A percentile compares a stretch with the other conserved stretches of the same genome.
Conservation (phyloP, 2,888 invertebrate genomes). For the Acanthoscelides obtectus region DNA sequence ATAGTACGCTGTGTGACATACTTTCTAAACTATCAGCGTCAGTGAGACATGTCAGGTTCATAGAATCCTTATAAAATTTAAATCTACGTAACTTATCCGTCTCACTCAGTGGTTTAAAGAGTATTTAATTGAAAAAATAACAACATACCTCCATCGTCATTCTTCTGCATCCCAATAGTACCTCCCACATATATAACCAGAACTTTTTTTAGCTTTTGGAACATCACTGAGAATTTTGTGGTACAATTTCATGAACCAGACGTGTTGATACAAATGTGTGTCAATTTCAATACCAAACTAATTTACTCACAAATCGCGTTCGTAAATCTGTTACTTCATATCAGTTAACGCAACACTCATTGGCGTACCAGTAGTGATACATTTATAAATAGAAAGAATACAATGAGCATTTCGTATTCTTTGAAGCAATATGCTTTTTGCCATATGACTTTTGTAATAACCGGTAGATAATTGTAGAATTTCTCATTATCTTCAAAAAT, state of each 20-base stretch:
- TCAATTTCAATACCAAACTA: neutral
- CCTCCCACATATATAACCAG: slow-evolving; percentile 93
- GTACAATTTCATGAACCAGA: neutral
- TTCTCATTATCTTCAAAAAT: no score
- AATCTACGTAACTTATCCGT: no score
- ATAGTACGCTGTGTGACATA: no score
- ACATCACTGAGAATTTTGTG: neutral
- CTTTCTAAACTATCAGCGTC: no score
- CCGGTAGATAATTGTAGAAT: no score
- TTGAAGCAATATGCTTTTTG: no score
- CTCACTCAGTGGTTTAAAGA: no score
- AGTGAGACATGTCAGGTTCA: no score
- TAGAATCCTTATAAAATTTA: no score
- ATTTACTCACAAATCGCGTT: neutral
- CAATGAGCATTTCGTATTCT: no score
- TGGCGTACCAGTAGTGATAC: neutral
- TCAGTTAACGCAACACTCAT: neutral
- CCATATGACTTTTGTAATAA: no score
- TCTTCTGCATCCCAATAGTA: slow-evolving; percentile 91
- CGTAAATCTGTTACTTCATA: neutral
- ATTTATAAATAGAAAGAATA: no score
- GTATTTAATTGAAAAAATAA: slow-evolving; percentile 3
- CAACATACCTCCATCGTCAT: slow-evolving; percentile 56
- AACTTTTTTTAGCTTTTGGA: slow-evolving; percentile 45
- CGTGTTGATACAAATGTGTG: neutral